Conservation (phyloP, 2,113 vertebrate species). For the Elephantulus edwardii region DNA sequence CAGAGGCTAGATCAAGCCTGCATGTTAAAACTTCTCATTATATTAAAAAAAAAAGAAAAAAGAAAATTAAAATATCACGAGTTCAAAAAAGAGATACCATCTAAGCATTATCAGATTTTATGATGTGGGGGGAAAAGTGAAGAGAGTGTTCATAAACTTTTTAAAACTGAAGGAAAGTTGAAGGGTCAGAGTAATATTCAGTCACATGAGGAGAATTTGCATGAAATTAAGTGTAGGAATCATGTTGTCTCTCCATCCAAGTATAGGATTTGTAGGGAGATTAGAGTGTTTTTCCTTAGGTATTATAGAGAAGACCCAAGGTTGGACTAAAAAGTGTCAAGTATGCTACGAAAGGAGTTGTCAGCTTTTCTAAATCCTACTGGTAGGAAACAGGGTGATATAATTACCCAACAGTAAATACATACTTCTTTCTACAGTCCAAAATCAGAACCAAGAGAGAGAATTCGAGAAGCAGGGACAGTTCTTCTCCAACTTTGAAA, state of each 20-base stretch:
- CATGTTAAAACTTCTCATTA: too few species aligned
- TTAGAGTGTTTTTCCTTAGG: not conserved
- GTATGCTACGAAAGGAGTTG: not conserved
- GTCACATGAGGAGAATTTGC: not conserved
- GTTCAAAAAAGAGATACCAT: too few species aligned
- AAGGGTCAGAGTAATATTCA: not conserved
- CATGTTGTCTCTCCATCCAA: not conserved
- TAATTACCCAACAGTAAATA: not conserved
- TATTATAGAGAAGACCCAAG: not conserved
- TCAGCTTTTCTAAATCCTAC: not conserved
- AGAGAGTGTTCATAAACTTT: not conserved
- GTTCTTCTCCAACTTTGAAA: not conserved
- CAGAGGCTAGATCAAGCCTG: too few species aligned
- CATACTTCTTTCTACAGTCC: not conserved
- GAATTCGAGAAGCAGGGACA: not conserved
- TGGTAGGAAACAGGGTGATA: not conserved
- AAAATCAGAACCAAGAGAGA: not conserved
- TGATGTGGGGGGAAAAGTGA: not conserved
- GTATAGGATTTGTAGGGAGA: not conserved
- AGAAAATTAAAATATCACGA: too few species aligned
- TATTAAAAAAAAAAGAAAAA: too few species aligned
- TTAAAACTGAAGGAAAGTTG: constrained; percentile 21
- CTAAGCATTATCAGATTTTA: not conserved
- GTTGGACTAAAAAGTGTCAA: not conserved
- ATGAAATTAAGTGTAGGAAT: not conserved